Evolutionary conservation across 2,797 vertebrate species (phyloP), one percentile per base, ranked within the genome.

Genomic region (Adelosebastes latens): DNA sequence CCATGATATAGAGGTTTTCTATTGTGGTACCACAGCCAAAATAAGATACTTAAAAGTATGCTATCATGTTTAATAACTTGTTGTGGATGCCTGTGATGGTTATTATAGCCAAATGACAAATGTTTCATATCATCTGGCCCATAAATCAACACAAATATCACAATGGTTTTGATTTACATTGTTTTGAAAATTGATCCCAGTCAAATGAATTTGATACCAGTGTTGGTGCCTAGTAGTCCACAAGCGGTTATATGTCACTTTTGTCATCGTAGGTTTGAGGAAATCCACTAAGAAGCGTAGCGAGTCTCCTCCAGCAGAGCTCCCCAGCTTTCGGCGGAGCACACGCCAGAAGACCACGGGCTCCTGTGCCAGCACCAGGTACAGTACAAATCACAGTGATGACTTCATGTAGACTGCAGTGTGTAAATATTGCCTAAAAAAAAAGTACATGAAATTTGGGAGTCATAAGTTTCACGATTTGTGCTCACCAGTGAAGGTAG

Each of bases 281-380:
- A 99, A 99, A 94, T 98, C 98, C 78, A 98, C 97, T 2, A 99
- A 99, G 96, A 99, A 99, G 94, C 98, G 98, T 93, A 99, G 99
- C 96, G 99, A 99, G 96, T 99, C 99, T 94, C 99, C 99, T 95
- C 98, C 98, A 96, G 98, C 98, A 96, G 99, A 99, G 98, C 99
- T 99, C 99, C 98, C 99, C 98, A 99, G 97, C 95, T 97, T 96
- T 96, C 96, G 98, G 98, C 96, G 98, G 98, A 99, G 98, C 98
- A 99, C 99, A 97, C 97, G 99, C 93, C 98, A 99, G 95, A 99
- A 99, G 98, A 99, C 98, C 99, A 99, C 99, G 99, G 99, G 99
- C 98, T 99, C 99, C 97, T 99, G 99, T 96, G 99, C 99, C 97
- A 99, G 99, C 95, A 99, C 99, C 96, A 99, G 99, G 98, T 95